Base-by-base conservation (phyloP, 1,140 invertebrate species). In the Choristoneura fumiferana region DNA sequence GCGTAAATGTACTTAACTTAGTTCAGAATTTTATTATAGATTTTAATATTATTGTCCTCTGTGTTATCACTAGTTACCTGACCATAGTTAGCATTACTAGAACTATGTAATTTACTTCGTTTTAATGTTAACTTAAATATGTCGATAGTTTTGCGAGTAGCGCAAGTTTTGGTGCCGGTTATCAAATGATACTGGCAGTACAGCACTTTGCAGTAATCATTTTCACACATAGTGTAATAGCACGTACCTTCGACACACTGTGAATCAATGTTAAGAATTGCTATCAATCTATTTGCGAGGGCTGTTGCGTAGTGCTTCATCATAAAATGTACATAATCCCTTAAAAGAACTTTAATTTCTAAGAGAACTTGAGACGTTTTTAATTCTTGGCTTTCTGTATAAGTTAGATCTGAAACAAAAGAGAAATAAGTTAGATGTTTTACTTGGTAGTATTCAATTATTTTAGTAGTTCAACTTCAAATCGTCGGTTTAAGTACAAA, bases 181-280 rank as follows among this genome's bases (percentile, higher is more conserved):
- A 83, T 33, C 54, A 83, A 64, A 60, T 71, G 61, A 59, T 80
- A 80, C 38, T 76, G 73, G 52, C 77, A 83, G 54, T 73, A 68
- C 34, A 63, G 52, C 8, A 67, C n/a, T 62, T 68, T 57, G 59
- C 73, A 76, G 4, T 72, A 65, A 12, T 63, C 54, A 33, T 61
- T 33, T 63, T 76, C 57, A 61, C 73, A 77, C 6, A 56, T 22
- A 15, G 66, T 62, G 34, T 80, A 84, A 45, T 84, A 78, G 56
- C 78, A 84, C 12, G 76, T 45, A n/a, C 76, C 78, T n/a, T 80
- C 54, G 0, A 64, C 39, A 58, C 81, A 84, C 55, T 69, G 66
- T 0, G 75, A 70, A 4, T 78, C 58, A 1, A 76, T 70, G n/a
- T 76, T 62, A 14, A 74, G 36, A 64, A 72, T 67, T 45, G 34